Percentiles rank a stretch among this genome's conserved stretches.
Evolutionary conservation across 2,888 invertebrate genomes (phyloP).

Genomic region (Melitaea athalia): DNA sequence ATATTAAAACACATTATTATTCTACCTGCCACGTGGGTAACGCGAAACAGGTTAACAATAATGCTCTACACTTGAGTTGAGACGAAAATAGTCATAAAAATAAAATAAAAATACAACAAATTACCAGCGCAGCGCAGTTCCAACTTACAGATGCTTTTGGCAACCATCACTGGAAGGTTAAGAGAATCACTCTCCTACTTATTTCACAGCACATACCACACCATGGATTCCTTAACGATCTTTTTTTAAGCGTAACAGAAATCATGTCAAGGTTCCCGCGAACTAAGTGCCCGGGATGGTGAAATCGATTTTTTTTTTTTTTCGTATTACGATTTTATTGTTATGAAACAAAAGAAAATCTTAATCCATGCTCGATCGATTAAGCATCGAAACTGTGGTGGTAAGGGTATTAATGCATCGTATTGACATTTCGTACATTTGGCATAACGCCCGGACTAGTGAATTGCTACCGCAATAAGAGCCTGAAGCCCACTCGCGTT

Average conservation of each 20-base stretch:
- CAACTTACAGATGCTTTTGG: conserved; percentile 56
- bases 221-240: conserved; percentile 12
- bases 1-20: conserved; percentile 8
- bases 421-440: conserved; percentile 78
- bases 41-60: conserved; percentile 43
- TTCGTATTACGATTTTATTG: conserved; percentile 40
- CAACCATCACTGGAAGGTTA: conserved; percentile 52
- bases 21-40: conserved; percentile 37
- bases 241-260: conserved; percentile 18
- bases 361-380: conserved; percentile 35
- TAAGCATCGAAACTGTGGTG: conserved; percentile 29
- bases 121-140: conserved; percentile 55
- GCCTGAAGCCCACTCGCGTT: conserved; percentile 33
- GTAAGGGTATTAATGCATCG: conserved; percentile 72
- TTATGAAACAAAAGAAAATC: conserved; percentile 26
- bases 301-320: neutral
- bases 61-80: conserved; percentile 36
- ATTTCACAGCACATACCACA: conserved; percentile 23
- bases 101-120: conserved; percentile 49
- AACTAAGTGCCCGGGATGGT: neutral
- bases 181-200: conserved; percentile 34
- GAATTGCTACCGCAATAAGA: conserved; percentile 65
- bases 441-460: conserved; percentile 65
- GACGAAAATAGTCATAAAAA: conserved; percentile 43
- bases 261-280: conserved; percentile 27